Percentiles rank a stretch among this genome's conserved stretches.
These are phyloP conservation scores for Pantelozetes paolii DNA, from an alignment of 2,888 invertebrate species.

Conservation along the genomic window DNA sequence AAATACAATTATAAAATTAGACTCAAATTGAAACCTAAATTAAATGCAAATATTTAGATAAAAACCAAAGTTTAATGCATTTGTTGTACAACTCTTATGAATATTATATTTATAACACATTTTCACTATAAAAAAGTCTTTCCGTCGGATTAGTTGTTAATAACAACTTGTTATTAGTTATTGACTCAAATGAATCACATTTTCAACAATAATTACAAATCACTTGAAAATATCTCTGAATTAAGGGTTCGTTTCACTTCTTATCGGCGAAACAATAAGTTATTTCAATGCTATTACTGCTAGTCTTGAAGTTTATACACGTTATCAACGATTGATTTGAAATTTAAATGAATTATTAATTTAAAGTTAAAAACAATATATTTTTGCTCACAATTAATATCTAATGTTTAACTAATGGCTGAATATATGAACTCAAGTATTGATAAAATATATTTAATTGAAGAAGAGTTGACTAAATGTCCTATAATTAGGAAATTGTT, in stretches of 20 bases:
- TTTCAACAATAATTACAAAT: no score
- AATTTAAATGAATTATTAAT: no score
- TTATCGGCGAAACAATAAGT: not conserved
- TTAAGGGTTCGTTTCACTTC: not conserved
- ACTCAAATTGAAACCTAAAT: no score
- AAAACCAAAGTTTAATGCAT: no score
- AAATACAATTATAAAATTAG: no score
- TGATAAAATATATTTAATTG: not conserved
- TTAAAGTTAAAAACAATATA: no score
- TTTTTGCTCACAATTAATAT: slow-evolving; percentile 1
- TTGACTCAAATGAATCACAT: no score
- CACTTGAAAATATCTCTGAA: not conserved
- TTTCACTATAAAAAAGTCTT: no score
- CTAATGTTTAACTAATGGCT: slow-evolving; percentile 7
- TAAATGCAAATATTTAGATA: no score
- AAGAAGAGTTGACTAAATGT: not conserved
- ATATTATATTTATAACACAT: no score
- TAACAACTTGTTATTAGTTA: no score
- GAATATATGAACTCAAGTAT: not conserved
- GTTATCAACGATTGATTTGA: not conserved
- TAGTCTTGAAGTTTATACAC: not conserved
- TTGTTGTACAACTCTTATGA: no score
- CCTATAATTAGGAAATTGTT: not conserved
- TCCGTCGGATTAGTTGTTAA: not conserved
- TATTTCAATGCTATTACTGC: not conserved